phyloP scores from a whole-genome alignment of 2,888 invertebrate species.

The Anticlea derivata region DNA sequence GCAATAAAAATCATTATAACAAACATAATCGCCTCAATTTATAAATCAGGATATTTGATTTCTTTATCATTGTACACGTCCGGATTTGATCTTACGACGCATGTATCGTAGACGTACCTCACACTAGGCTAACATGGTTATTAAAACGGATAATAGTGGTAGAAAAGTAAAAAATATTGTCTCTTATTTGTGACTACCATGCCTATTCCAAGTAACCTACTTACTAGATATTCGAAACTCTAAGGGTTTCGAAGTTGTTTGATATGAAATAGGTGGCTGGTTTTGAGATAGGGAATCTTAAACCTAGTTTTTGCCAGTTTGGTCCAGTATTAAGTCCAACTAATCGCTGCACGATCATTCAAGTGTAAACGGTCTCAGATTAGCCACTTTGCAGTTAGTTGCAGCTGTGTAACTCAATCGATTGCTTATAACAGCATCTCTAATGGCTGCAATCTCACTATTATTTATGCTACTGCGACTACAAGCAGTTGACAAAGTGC shows the following conservation, averaged over 20 bases:
- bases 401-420: conserved; percentile 47
- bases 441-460: conserved; percentile 66
- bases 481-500: conserved; percentile 83
- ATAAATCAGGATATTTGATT: no score
- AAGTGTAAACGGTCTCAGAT: conserved; percentile 13
- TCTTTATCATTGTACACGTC: no score
- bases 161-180: no score
- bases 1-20: background rate
- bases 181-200: no score
- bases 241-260: no score
- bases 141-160: no score
- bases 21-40: no score
- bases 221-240: no score
- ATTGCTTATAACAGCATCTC: conserved; percentile 57
- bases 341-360: conserved; percentile 12
- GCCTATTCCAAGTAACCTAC: no score
- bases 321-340: conserved; percentile 1
- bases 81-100: no score
- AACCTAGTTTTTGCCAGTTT: conserved; percentile 3
- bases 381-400: conserved; percentile 32
- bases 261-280: background rate
- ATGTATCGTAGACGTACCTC: no score
- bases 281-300: background rate
- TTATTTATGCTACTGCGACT: conserved; percentile 79
- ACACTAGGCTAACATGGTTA: no score